Evolutionary conservation across 2,888 invertebrate genomes (phyloP).

Genomic region (Mylabris sibirica): DNA sequence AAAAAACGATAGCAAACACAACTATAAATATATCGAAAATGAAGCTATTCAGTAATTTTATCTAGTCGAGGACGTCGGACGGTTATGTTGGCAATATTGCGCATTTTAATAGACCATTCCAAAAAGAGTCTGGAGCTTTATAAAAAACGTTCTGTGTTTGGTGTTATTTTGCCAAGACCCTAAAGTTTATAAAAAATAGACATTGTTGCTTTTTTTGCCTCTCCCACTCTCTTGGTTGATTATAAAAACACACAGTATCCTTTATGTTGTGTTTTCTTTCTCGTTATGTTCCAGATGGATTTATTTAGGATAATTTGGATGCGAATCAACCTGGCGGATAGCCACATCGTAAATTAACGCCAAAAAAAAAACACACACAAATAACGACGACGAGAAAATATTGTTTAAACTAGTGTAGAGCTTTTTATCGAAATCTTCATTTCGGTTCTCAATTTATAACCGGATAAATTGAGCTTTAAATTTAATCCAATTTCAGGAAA

Average conservation of each 20-base stretch:
- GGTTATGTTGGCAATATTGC: slow-evolving; percentile 2
- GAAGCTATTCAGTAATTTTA: not conserved
- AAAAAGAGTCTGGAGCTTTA: not conserved
- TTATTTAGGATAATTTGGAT: slow-evolving; percentile 13
- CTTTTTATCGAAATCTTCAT: slow-evolving; percentile 2
- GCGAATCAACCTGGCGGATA: slow-evolving; percentile 7
- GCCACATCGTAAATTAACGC: slow-evolving; percentile 8
- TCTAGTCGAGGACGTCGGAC: not conserved
- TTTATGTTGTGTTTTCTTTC: not conserved
- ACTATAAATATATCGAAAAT: too few relatives aligned
- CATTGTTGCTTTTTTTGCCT: not conserved
- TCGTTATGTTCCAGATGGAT: not conserved
- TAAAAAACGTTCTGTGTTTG: not conserved
- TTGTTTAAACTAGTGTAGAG: not conserved
- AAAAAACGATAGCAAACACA: not conserved
- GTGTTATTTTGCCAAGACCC: too few relatives aligned
- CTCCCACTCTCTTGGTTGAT: not conserved
- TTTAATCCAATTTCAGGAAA: slow-evolving; percentile 8
- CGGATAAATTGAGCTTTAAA: slow-evolving; percentile 1
- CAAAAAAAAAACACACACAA: not conserved
- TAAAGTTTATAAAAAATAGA: not conserved
- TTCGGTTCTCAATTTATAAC: not conserved
- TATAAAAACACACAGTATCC: not conserved
- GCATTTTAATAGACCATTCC: not conserved
- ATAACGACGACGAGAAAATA: not conserved